Base-by-base conservation (phyloP, 1,140 invertebrate species). In the Pristionchus pacificus region DNA sequence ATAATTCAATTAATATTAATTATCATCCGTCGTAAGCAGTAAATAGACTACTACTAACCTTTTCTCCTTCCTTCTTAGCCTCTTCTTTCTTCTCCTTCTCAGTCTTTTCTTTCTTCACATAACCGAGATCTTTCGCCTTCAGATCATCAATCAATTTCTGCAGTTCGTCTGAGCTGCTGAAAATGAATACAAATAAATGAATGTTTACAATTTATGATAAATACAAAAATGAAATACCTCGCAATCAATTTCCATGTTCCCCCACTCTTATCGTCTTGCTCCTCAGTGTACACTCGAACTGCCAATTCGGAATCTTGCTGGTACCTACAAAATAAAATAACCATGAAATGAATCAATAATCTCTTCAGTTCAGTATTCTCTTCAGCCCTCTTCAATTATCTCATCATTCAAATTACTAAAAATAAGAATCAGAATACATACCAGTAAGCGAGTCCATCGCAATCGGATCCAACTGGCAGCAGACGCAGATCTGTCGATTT, bases 361-460 rank as follows among this genome's bases (percentile, higher is more conserved):
- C n/a, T n/a, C n/a, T n/a, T n/a, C n/a, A n/a, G n/a, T n/a, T n/a
- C n/a, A n/a, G n/a, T n/a, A n/a, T n/a, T n/a, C n/a, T n/a, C n/a
- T 49, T 49, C 6, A 49, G 6, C 19, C 38, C 38, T 49, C 19
- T 19, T 49, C 38, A 10, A 49, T 19, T 49, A 49, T 19, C 38
- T 49, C 19, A 49, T 6, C 38, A 49, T 10, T 19, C 6, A 49
- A 49, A 49, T 49, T 19, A 49, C 6, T 10, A 19, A 19, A 10
- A 6, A 49, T 10, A 49, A 49, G 6, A 49, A 49, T 49, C 38
- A 49, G 6, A 49, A 49, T 10, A 49, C 91, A 81, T 91, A 90
- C 93, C 94, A 97, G 85, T 98, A 98, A 6, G 90, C 87, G 81
- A 91, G 88, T 10, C 95, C 95, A 79, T 90, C 87, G 77, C 91